Conservation (phyloP, 2,797 vertebrate species). For the Odontamblyopus rebecca region DNA sequence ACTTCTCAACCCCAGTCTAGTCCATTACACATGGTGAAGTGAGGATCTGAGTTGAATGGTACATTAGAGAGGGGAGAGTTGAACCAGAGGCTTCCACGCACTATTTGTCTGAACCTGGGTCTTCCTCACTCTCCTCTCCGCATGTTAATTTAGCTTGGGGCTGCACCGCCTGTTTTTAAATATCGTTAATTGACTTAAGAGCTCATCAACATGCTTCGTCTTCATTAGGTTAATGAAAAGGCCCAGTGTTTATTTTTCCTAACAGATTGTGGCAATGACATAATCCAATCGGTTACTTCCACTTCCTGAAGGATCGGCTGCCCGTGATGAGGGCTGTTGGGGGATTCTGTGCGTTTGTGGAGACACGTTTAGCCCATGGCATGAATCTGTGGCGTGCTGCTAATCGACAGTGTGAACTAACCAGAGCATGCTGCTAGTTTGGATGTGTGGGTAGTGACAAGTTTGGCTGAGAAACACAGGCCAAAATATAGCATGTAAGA, state of each 20-base stretch:
- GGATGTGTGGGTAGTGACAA: slow-evolving; percentile 69
- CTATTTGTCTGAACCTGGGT: slow-evolving; percentile 81
- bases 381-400: slow-evolving; percentile 73
- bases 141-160: slow-evolving; percentile 80
- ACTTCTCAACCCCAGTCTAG: slow-evolving; percentile 35
- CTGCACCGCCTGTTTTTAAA: slow-evolving; percentile 80
- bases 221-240: slow-evolving; percentile 87
- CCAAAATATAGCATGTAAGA: slow-evolving; percentile 55
- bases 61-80: slow-evolving; percentile 71
- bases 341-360: slow-evolving; percentile 61
- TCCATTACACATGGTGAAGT: slow-evolving; percentile 80
- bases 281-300: slow-evolving; percentile 82
- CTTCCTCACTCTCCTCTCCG: slow-evolving; percentile 70
- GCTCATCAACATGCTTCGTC: slow-evolving; percentile 80
- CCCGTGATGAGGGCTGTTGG: slow-evolving; percentile 69
- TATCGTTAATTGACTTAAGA: slow-evolving; percentile 86
- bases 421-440: slow-evolving; percentile 74
- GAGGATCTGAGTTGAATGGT: slow-evolving; percentile 68
- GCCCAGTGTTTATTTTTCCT: slow-evolving; percentile 81
- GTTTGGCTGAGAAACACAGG: slow-evolving; percentile 51
- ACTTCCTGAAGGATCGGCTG: slow-evolving; percentile 78
- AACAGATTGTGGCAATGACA: slow-evolving; percentile 83
- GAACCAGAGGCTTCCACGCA: slow-evolving; percentile 77
- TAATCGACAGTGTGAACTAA: slow-evolving; percentile 78
- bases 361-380: slow-evolving; percentile 75